phyloP scores from a whole-genome alignment of 2,888 invertebrate species.

The Aleiodes leptofemur region DNA sequence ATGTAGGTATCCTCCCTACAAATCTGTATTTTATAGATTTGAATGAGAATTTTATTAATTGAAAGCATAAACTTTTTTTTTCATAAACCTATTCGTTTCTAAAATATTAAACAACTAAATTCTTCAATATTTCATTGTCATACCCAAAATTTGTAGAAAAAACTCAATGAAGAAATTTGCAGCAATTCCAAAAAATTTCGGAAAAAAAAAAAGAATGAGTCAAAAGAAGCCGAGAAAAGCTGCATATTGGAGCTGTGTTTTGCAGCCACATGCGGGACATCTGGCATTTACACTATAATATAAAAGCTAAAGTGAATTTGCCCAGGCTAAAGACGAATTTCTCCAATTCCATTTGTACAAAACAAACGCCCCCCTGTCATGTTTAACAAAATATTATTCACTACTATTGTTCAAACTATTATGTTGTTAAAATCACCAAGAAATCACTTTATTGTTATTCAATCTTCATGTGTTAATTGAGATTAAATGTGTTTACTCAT shows the following conservation, averaged over 20 bases:
- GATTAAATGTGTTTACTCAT: conserved; percentile 71
- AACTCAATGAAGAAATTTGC: too few relatives aligned
- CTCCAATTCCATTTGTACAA: conserved; percentile 67
- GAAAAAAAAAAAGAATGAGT: neutral
- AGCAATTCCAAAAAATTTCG: neutral
- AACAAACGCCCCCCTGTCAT: conserved; percentile 70
- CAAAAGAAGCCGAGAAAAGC: conserved; percentile 3
- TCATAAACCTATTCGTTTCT: too few relatives aligned
- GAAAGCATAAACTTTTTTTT: too few relatives aligned
- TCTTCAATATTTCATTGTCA: too few relatives aligned
- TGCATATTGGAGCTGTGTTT: conserved; percentile 43
- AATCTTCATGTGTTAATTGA: conserved; percentile 71
- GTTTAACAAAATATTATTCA: conserved; percentile 53
- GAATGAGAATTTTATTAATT: too few relatives aligned
- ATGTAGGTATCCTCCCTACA: too few relatives aligned
- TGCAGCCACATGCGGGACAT: conserved; percentile 74
- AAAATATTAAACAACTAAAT: too few relatives aligned
- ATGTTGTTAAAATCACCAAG: conserved; percentile 61
- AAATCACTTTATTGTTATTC: conserved; percentile 65
- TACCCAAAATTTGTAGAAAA: too few relatives aligned
- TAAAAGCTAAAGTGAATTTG: conserved; percentile 66
- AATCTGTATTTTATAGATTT: too few relatives aligned
- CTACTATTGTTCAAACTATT: conserved; percentile 5
- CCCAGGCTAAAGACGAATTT: conserved; percentile 69
- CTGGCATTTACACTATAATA: conserved; percentile 73